phyloP scores from a whole-genome alignment of 53 echinoderm and acorn worm species.

The Holothuria scabra region DNA sequence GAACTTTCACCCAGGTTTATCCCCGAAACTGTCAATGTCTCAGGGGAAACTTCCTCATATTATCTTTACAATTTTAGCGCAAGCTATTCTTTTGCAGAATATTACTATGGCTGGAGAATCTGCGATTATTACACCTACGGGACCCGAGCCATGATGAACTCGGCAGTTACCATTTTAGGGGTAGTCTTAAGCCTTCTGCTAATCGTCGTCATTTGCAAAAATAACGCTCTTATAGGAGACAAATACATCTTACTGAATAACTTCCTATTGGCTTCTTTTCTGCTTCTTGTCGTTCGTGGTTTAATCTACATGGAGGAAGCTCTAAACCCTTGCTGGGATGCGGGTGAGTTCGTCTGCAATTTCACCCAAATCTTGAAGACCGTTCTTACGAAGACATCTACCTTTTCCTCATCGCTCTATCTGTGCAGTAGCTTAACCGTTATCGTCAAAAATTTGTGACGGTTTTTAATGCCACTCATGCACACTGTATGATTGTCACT shows the following conservation, averaged over 20 bases:
- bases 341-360: not conserved
- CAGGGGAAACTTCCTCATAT: not conserved
- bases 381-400: not conserved
- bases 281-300: constrained; percentile 14
- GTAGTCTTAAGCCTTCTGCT: not conserved
- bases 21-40: too few species aligned
- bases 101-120: not conserved
- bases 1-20: too few species aligned
- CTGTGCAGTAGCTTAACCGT: constrained; percentile 17
- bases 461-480: constrained; percentile 13
- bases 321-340: constrained; percentile 17
- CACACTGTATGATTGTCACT: not conserved
- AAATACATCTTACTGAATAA: constrained; percentile 20
- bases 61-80: not conserved
- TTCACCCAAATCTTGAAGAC: not conserved
- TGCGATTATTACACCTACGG: not conserved
- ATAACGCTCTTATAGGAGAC: constrained; percentile 2
- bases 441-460: constrained; percentile 11
- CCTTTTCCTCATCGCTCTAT: not conserved
- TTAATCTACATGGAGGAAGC: constrained; percentile 13
- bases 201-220: constrained; percentile 9
- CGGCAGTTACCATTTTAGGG: not conserved
- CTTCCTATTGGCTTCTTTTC: not conserved
- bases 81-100: constrained; percentile 18
- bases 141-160: not conserved